Percentiles rank a stretch among this genome's conserved stretches.
These are phyloP conservation scores for Drosophila sturtevanti DNA, from an alignment of 1,140 invertebrate genomes.

Conservation along the genomic window DNA sequence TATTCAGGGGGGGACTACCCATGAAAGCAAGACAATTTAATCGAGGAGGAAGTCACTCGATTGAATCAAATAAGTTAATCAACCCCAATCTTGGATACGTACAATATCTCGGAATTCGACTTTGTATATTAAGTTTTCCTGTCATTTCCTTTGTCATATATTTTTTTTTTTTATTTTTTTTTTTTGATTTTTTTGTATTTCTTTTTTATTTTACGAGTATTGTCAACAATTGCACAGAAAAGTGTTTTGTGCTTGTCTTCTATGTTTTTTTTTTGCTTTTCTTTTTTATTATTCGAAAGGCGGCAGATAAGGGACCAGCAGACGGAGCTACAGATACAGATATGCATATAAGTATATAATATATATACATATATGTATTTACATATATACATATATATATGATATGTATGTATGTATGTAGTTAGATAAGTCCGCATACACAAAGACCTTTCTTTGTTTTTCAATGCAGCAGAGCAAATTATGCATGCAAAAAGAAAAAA, in stretches of 20 bases:
- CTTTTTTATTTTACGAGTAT: too few relatives aligned
- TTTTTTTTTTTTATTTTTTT: too few relatives aligned
- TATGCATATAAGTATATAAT: too few relatives aligned
- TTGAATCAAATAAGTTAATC: too few relatives aligned
- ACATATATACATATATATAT: background rate
- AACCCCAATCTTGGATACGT: too few relatives aligned
- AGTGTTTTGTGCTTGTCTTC: conserved; percentile 19
- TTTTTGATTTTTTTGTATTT: background rate
- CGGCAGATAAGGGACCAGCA: conserved; percentile 59
- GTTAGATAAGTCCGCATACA: conserved; percentile 57
- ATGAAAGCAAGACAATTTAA: too few relatives aligned
- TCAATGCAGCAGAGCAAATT: conserved; percentile 52
- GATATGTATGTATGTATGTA: background rate
- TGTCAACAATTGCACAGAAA: conserved; percentile 64
- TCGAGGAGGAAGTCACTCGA: too few relatives aligned
- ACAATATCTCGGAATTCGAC: too few relatives aligned
- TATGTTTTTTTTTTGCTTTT: background rate
- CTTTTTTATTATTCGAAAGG: conserved; percentile 17
- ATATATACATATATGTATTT: background rate
- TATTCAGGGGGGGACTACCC: too few relatives aligned
- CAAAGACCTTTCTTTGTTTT: conserved; percentile 47
- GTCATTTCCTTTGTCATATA: too few relatives aligned
- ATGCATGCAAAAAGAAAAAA: conserved; percentile 60
- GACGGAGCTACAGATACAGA: background rate
- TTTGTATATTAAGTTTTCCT: too few relatives aligned